Evolutionary conservation across 2,888 invertebrate species (phyloP), one percentile per base, ranked within the genome.

Genomic region (Drosophila lutescens): DNA sequence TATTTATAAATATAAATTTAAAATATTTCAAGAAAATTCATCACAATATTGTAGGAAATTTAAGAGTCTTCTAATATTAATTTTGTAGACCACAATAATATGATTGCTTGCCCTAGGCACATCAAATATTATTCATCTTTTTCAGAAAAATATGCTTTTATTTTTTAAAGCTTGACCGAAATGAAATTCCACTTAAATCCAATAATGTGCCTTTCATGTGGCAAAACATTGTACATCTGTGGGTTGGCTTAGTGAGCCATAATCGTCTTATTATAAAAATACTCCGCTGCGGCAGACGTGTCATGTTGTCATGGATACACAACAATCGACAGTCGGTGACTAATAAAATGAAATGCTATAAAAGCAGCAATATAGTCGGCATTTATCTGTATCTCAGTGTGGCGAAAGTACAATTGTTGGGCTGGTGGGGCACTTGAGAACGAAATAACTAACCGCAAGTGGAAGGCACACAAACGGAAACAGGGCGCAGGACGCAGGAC

Each of bases 371-470:
- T 53, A 67, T 32, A 34, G 30, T 43, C 32, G 26, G 13, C 54
- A 49, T 68, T 51, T 69, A 58, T 67, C 20, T 56, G 36, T 38
- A 36, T 30, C 51, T 41, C 23, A 26, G 17, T 17, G 17, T 4
- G 26, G 13, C 23, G 20, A 34, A 5, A 20, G 72, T 20, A 58
- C 58, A 53, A 59, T 59, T 53, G 63, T 71, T 70, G 66, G 74
- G 72, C 63, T 77, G 78, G 68, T 66, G 69, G 12, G 44, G 38
- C 15, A 32, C 23, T 47, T 15, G 61, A 58, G 44, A 61, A 43
- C 62, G 68, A 80, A 80, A 78, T 75, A 86, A 77, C 86, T 82
- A 86, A 86, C 83, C 83, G 67, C 86, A 84, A 83, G 80, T 74
- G 83, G 61, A 71, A 55, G 70, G 40, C 71, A 77, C 40, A 78